A percentile compares a stretch with the other conserved stretches of the same genome.
phyloP scores from a whole-genome alignment of 2,888 invertebrate species.

The Drosophila pegasa region DNA sequence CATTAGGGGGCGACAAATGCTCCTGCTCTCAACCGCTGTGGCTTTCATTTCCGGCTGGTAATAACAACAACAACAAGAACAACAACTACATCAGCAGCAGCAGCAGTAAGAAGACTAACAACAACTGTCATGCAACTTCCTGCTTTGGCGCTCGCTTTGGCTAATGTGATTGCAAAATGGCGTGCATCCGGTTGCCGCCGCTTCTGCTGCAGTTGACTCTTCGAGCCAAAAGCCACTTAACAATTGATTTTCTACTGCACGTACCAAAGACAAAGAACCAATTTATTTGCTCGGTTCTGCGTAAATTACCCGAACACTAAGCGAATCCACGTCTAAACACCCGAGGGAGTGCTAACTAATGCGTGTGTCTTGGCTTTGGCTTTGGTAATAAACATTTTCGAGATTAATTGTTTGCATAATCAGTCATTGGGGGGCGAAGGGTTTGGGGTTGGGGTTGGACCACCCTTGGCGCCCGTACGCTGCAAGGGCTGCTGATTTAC shows the following conservation, averaged over 20 bases:
- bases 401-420: conserved; percentile 77
- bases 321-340: conserved; percentile 1
- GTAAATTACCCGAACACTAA: conserved; percentile 23
- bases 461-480: not conserved
- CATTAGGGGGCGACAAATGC: not conserved
- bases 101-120: conserved; percentile 10
- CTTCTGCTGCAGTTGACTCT: conserved; percentile 34
- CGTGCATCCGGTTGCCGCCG: conserved; percentile 59
- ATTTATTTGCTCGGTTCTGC: conserved; percentile 46
- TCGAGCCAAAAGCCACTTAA: conserved; percentile 41
- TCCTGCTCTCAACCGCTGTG: conserved; percentile 30
- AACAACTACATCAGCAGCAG: conserved; percentile 7
- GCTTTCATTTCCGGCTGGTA: conserved; percentile 64
- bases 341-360: conserved; percentile 50
- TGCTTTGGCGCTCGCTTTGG: conserved; percentile 36
- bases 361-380: conserved; percentile 17
- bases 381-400: conserved; percentile 64
- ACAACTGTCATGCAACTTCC: conserved; percentile 60
- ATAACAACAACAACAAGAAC: conserved; percentile 23
- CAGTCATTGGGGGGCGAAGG: conserved; percentile 45
- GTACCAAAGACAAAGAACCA: conserved; percentile 50
- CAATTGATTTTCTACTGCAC: conserved; percentile 60
- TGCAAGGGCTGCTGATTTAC: conserved; percentile 62
- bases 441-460: not conserved
- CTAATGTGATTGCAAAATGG: conserved; percentile 78